These are phyloP conservation scores for Zaprionus tsacasi DNA, from an alignment of 1,140 invertebrate species.

Conservation along the genomic window DNA sequence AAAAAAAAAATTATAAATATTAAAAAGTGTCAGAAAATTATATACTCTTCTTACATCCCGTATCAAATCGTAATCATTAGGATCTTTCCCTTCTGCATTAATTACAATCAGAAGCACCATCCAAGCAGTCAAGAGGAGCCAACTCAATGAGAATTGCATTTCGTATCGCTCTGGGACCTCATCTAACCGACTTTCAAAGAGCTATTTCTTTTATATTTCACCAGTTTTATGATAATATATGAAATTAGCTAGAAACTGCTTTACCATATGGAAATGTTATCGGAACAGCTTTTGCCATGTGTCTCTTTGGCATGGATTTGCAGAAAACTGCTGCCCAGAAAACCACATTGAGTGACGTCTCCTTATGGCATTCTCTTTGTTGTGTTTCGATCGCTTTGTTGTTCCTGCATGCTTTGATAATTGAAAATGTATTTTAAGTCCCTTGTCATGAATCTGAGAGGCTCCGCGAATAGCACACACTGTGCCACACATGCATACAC, in stretches of 20 bases:
- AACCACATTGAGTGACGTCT: not conserved
- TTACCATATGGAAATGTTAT: not conserved
- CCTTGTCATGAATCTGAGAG: not conserved
- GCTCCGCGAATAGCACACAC: not conserved
- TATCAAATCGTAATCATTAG: too few species aligned
- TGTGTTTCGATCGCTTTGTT: conserved; percentile 7
- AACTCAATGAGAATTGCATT: too few species aligned
- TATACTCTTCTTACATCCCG: too few species aligned
- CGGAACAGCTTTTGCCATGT: not conserved
- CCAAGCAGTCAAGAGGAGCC: too few species aligned
- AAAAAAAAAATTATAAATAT: too few species aligned
- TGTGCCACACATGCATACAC: not conserved
- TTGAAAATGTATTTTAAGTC: conserved; percentile 44
- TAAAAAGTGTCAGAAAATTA: too few species aligned
- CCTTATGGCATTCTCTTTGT: conserved; percentile 2
- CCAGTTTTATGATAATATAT: not conserved
- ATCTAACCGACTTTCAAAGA: too few species aligned
- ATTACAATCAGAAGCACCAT: too few species aligned
- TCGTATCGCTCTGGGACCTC: too few species aligned
- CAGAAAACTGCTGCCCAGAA: not conserved
- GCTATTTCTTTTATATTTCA: too few species aligned
- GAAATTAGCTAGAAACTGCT: not conserved
- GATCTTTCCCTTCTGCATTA: too few species aligned
- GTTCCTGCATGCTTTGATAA: conserved; percentile 12
- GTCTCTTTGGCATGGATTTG: not conserved